Evolutionary conservation across 2,888 invertebrate species (phyloP).

Genomic region (Lycaena phlaeas): DNA sequence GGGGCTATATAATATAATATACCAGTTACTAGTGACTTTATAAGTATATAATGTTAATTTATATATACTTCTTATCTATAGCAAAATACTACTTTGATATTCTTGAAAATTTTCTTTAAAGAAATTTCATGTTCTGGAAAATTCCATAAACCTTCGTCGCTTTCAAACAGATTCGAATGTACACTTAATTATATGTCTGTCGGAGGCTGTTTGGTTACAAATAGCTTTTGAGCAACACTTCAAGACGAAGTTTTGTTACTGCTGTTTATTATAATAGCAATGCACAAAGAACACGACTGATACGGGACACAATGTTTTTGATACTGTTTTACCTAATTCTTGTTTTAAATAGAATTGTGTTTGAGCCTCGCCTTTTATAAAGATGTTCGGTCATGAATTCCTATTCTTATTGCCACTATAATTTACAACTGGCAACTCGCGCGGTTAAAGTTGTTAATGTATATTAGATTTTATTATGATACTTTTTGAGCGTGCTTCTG

Average conservation of each 20-base stretch:
- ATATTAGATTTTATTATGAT: slow-evolving; percentile 15
- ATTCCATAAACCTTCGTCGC: neutral
- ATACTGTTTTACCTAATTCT: slow-evolving; percentile 63
- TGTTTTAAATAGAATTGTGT: slow-evolving; percentile 46
- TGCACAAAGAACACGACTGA: slow-evolving; percentile 71
- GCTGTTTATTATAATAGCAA: slow-evolving; percentile 57
- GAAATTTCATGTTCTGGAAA: neutral
- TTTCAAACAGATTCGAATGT: slow-evolving; percentile 15
- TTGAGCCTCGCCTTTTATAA: slow-evolving; percentile 48
- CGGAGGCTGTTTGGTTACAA: slow-evolving; percentile 64
- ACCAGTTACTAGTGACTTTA: no score
- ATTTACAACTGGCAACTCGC: slow-evolving; percentile 13
- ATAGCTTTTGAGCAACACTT: slow-evolving; percentile 70
- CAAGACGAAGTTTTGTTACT: slow-evolving; percentile 60
- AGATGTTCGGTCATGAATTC: slow-evolving; percentile 46
- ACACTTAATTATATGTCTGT: slow-evolving; percentile 70
- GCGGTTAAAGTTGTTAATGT: slow-evolving; percentile 4
- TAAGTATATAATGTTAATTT: no score
- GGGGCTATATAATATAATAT: no score
- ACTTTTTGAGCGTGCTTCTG: slow-evolving; percentile 20
- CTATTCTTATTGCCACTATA: slow-evolving; percentile 22
- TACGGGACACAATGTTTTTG: slow-evolving; percentile 71
- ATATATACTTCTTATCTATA: no score
- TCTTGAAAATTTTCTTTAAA: no score
- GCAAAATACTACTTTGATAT: no score